Conservation (phyloP, 2,113 vertebrate genomes). For the Pelusios castaneus region DNA sequence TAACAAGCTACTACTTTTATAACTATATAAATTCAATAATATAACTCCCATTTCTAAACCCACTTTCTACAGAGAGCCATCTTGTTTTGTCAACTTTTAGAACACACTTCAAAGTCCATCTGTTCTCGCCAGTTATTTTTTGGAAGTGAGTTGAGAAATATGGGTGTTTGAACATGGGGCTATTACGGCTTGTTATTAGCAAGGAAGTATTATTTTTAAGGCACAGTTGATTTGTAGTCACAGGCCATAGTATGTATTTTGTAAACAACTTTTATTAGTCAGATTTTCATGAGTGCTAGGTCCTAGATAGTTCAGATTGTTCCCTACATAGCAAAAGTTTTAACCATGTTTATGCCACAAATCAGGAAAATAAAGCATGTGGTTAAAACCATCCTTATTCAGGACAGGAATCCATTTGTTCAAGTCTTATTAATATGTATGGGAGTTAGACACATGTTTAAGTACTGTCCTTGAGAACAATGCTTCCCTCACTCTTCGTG, state of each 20-base stretch:
- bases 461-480: background rate
- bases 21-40: too few species aligned
- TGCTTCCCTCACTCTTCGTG: background rate
- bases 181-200: background rate
- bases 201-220: background rate
- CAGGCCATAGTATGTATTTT: too few species aligned
- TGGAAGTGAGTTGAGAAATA: background rate
- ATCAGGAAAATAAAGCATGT: background rate
- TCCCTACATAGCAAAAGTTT: background rate
- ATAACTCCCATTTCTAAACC: too few species aligned
- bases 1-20: too few species aligned
- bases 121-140: background rate
- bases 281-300: background rate
- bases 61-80: too few species aligned
- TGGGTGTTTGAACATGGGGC: background rate
- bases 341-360: background rate
- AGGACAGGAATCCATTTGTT: background rate
- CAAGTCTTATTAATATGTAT: background rate
- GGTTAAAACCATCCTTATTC: background rate
- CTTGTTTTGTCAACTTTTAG: background rate
- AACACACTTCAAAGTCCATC: rapidly evolving
- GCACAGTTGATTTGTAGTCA: background rate
- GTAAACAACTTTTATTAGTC: background rate
- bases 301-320: background rate
- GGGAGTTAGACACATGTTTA: background rate